Base-by-base conservation (phyloP, 2,797 vertebrate genomes). In the Eidolon dupreanum region DNA sequence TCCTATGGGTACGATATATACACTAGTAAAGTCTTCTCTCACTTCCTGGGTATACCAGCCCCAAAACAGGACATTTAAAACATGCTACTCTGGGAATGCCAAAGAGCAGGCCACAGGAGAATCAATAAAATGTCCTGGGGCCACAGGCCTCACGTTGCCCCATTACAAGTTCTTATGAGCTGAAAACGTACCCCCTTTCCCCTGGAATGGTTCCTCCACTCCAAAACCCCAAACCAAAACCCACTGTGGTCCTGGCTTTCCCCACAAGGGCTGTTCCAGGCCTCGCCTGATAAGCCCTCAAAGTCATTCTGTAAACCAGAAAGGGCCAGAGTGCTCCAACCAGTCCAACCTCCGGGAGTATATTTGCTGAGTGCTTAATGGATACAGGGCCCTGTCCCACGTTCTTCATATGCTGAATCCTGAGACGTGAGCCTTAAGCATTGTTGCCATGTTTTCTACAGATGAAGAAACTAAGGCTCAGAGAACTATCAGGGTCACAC, bases 61-160 rank as follows among this genome's bases (percentile, higher is more conserved):
- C 68, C 73, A 88, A 94, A 82, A 7, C 38, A 77, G 93, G 36
- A 55, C 63, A 82, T 26, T 63, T 59, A 65, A 77, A 92, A 90
- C 85, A 74, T 26, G 61, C 33, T 8, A 26, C 46, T 79, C 78
- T n/a, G 43, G n/a, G 51, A 74, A 71, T 11, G 78, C 85, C 77
- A 55, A n/a, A 2, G 17, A 71, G 70, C 8, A 2, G 19, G 38
- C 43, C 66, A 43, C 59, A 43, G 57, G 59, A 33, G n/a, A 49
- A 78, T 75, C 75, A 41, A 59, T n/a, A 66, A 79, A 68, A 13
- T 49, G 66, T 43, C 7, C 4, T 0, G 13, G 13, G 73, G 82
- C 74, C 73, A 63, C 51, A 61, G 65, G 75, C 36, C 84, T 93
- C 17, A 51, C 46, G 51, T 71, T 28, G 22, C 13, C 70, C 78